Evolutionary conservation across 2,888 invertebrate genomes (phyloP).

Genomic region (Galeruca laticollis): DNA sequence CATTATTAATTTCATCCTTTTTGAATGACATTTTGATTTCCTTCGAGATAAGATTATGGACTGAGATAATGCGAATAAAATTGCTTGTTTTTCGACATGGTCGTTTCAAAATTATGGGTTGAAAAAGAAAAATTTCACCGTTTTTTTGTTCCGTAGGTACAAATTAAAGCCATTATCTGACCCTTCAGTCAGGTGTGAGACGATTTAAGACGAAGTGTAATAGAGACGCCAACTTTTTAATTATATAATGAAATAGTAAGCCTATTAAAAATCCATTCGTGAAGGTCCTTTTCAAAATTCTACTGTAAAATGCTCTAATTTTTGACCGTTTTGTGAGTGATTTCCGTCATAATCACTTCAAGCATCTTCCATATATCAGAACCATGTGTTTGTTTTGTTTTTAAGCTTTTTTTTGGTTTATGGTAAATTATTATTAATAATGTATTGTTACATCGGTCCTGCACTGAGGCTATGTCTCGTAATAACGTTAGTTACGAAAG

Average conservation of each 20-base stretch:
- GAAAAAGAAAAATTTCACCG: constrained; percentile 16
- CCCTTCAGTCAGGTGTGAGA: constrained; percentile 21
- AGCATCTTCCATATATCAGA: no score
- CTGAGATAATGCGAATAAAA: constrained; percentile 24
- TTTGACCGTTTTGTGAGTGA: neutral
- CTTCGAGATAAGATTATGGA: neutral
- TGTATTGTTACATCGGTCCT: no score
- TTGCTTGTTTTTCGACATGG: constrained; percentile 21
- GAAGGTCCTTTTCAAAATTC: constrained; percentile 2
- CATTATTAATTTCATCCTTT: constrained; percentile 12
- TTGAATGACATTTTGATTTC: constrained; percentile 16
- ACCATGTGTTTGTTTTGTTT: no score
- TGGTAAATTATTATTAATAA: no score
- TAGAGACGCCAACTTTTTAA: constrained; percentile 19
- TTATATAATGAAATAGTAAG: constrained; percentile 9
- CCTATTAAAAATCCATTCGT: constrained; percentile 17
- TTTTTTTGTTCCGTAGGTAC: constrained; percentile 13
- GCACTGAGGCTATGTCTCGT: no score
- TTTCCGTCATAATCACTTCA: no score
- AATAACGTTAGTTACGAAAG: no score
- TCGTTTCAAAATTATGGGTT: constrained; percentile 19
- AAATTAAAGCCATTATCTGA: constrained; percentile 1
- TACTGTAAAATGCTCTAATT: neutral
- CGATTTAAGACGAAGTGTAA: constrained; percentile 13
- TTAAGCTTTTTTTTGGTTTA: no score